Conservation (phyloP, 2,797 vertebrate genomes). For the Myotis pilosus region DNA sequence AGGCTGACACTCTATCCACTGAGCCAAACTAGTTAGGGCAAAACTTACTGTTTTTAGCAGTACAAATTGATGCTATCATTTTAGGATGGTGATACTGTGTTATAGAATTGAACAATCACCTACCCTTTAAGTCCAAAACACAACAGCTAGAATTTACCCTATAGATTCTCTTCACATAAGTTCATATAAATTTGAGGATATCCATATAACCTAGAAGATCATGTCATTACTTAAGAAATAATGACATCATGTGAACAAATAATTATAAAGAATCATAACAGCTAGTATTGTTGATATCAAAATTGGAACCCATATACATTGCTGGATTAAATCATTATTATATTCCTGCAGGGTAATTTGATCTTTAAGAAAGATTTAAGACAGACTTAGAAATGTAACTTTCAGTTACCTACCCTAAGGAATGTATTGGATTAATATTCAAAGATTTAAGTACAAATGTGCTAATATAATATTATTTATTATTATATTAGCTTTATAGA, state of each 20-base stretch:
- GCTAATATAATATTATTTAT: not conserved
- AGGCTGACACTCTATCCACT: too few relatives aligned
- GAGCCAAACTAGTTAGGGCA: too few relatives aligned
- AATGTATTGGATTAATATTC: not conserved
- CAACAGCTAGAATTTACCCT: not conserved
- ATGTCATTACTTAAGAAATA: not conserved
- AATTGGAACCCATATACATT: not conserved
- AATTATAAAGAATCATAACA: not conserved
- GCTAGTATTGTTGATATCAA: not conserved
- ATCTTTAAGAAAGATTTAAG: not conserved
- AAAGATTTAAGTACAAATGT: slow-evolving; percentile 20
- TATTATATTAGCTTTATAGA: not conserved
- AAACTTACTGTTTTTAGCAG: not conserved
- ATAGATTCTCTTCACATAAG: not conserved
- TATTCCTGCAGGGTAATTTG: not conserved
- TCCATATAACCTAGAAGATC: not conserved
- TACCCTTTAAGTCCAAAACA: not conserved
- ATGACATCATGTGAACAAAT: not conserved
- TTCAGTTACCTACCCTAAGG: not conserved
- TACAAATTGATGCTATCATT: not conserved
- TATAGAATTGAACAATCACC: not conserved
- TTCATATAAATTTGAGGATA: not conserved
- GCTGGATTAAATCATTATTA: not conserved
- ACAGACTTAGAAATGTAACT: not conserved
- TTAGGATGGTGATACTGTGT: not conserved